Percentiles rank a stretch among this genome's conserved stretches.
Conservation (phyloP, 1,140 invertebrate genomes). For the Popillia japonica region DNA sequence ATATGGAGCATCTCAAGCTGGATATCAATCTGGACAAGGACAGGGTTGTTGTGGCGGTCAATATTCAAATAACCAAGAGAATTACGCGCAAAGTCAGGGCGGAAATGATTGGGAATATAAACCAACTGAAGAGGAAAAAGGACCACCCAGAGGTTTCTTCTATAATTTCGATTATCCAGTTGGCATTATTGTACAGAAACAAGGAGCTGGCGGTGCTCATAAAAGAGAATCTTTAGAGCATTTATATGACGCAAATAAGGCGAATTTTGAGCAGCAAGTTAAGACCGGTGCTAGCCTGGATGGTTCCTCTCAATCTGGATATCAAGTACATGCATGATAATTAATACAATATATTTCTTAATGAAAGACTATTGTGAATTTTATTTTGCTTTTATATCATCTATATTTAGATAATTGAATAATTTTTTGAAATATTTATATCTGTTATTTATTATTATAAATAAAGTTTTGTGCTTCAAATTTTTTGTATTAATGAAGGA, state of each 20-base stretch:
- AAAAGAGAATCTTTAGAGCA: conserved; percentile 43
- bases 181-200: conserved; percentile 64
- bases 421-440: conserved; percentile 38
- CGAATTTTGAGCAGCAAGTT: conserved; percentile 54
- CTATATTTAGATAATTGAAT: no score
- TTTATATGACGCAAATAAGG: conserved; percentile 59
- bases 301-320: conserved; percentile 1
- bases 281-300: conserved; percentile 19
- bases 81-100: conserved; percentile 15
- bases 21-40: not conserved
- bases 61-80: conserved; percentile 23
- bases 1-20: not conserved
- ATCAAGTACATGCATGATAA: conserved; percentile 21
- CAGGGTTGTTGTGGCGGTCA: conserved; percentile 11
- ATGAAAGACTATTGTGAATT: no score
- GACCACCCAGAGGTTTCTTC: conserved; percentile 73
- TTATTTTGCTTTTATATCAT: no score
- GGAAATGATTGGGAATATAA: conserved; percentile 47
- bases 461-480: no score
- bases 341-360: not conserved
- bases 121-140: conserved; percentile 56
- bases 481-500: no score
- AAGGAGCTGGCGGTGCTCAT: conserved; percentile 47
- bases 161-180: conserved; percentile 73
- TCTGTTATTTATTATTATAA: conserved; percentile 18